A percentile compares a stretch with the other conserved stretches of the same genome.
These are phyloP conservation scores for Cataglyphis altisquamis DNA, from an alignment of 2,888 invertebrate species.

Conservation along the genomic window DNA sequence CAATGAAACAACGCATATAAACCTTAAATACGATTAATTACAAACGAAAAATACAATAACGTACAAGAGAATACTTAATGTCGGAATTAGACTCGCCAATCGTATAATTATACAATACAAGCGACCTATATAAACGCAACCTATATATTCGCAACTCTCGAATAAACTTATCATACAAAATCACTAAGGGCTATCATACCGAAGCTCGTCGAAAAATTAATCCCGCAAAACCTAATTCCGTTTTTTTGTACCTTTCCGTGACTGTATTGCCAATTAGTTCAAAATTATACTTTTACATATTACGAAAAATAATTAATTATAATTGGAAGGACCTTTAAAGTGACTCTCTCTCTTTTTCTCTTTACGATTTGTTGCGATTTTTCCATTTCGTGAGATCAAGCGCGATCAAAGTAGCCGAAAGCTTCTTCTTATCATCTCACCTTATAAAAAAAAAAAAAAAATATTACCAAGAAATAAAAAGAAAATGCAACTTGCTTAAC, in stretches of 20 bases:
- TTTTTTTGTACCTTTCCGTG: conserved; percentile 4
- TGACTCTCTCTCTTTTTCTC: conserved; percentile 1
- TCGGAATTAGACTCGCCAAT: conserved; percentile 41
- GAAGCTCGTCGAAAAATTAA: conserved; percentile 17
- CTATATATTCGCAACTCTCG: conserved; percentile 16
- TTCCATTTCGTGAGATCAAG: conserved; percentile 72
- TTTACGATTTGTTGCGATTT: conserved; percentile 52
- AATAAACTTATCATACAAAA: conserved; percentile 24
- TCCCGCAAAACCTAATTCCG: background rate
- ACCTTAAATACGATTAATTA: conserved; percentile 18
- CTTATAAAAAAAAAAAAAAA: background rate
- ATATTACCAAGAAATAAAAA: conserved; percentile 17
- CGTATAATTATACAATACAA: conserved; percentile 19
- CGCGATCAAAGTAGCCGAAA: conserved; percentile 59
- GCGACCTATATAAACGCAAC: conserved; percentile 10
- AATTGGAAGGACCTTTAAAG: conserved; percentile 36
- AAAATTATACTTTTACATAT: conserved; percentile 24
- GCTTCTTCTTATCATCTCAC: conserved; percentile 46
- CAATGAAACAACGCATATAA: background rate
- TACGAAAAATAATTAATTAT: conserved; percentile 2
- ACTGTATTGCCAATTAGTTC: conserved; percentile 34
- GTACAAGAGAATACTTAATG: conserved; percentile 25
- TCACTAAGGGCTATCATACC: background rate
- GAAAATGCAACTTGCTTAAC: background rate
- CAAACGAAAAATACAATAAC: conserved; percentile 16